A percentile compares a stretch with the other conserved stretches of the same genome.
These are phyloP conservation scores for Pseudomyrmex concolor DNA, from an alignment of 1,140 invertebrate genomes.

Conservation along the genomic window DNA sequence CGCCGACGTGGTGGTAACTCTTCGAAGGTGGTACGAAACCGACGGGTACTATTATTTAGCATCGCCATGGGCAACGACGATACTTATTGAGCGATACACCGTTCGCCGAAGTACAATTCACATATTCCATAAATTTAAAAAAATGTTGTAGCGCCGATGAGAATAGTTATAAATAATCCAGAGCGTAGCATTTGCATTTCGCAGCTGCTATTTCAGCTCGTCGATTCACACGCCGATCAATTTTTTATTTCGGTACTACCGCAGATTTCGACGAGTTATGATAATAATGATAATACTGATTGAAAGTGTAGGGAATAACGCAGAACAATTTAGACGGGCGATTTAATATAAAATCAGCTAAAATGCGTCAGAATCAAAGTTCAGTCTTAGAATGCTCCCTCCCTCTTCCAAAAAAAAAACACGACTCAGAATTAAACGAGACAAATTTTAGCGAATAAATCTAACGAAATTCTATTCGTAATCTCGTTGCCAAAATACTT, in stretches of 20 bases:
- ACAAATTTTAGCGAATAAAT: background rate
- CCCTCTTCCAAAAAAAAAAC: no score
- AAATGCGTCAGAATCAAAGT: no score
- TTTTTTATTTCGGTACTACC: conserved; percentile 16
- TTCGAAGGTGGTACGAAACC: conserved; percentile 67
- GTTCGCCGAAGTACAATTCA: conserved; percentile 60
- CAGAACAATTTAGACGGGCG: background rate
- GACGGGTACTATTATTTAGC: conserved; percentile 74
- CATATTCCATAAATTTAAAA: background rate
- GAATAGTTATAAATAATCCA: conserved; percentile 21
- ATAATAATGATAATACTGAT: background rate
- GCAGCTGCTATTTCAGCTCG: background rate
- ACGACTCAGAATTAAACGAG: no score
- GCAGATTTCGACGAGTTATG: background rate
- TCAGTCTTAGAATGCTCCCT: no score
- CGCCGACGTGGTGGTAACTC: conserved; percentile 61
- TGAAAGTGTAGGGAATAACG: background rate
- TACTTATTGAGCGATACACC: conserved; percentile 73
- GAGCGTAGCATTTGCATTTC: background rate
- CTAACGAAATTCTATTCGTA: background rate
- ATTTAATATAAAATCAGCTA: background rate
- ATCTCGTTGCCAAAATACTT: background rate
- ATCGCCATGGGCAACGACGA: conserved; percentile 77
- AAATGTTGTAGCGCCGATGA: background rate
- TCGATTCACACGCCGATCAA: background rate